phyloP scores from a whole-genome alignment of 2,113 vertebrate genomes.

The Variabilichromis moorii region DNA sequence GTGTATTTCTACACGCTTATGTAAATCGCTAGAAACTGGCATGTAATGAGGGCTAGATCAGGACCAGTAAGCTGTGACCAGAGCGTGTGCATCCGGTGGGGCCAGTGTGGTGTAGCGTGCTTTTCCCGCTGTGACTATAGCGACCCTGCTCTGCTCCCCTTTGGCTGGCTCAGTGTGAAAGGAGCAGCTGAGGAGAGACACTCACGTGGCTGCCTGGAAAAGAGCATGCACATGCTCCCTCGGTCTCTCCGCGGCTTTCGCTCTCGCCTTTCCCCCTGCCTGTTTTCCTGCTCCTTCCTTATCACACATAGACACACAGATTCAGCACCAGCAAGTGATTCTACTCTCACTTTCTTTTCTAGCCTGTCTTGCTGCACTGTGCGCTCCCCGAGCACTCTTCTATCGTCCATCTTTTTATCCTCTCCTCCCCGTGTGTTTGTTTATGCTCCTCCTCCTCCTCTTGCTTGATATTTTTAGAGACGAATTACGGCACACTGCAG shows the following conservation, averaged over 20 bases:
- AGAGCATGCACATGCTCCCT: constrained; percentile 41
- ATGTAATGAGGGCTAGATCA: neutral
- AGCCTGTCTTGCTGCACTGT: neutral
- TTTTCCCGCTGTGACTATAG: constrained; percentile 19
- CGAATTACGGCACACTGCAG: constrained; percentile 60
- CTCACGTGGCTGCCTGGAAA: constrained; percentile 62
- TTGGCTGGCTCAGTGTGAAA: constrained; percentile 45
- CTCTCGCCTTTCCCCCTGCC: neutral
- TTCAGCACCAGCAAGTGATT: constrained; percentile 3
- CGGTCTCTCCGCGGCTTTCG: neutral
- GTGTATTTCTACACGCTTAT: neutral
- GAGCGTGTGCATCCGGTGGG: neutral
- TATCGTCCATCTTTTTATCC: constrained; percentile 15
- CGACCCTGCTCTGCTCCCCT: constrained; percentile 45
- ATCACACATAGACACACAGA: constrained; percentile 11
- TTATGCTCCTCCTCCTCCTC: constrained; percentile 52
- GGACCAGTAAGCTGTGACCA: neutral
- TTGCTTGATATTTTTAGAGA: constrained; percentile 69
- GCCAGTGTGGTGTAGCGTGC: neutral
- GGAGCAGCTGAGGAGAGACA: constrained; percentile 53
- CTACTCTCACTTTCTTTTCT: neutral
- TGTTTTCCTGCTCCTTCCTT: neutral
- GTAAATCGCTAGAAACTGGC: neutral
- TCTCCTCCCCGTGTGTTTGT: constrained; percentile 48
- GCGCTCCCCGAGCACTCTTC: neutral